These are phyloP conservation scores for Papilio demoleus DNA, from an alignment of 2,888 invertebrate species.

Conservation along the genomic window DNA sequence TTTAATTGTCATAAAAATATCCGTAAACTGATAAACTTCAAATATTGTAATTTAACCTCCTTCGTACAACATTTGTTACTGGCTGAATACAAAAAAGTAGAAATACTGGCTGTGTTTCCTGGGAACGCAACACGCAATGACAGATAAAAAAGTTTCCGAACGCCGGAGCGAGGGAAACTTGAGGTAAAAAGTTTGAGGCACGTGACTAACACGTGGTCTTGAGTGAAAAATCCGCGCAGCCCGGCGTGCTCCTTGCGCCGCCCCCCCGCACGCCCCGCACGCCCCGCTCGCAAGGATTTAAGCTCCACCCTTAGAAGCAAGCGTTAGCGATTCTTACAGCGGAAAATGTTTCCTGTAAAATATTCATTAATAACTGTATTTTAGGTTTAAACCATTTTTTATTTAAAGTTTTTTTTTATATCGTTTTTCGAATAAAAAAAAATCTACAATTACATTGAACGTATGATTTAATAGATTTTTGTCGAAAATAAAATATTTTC, in stretches of 20 bases:
- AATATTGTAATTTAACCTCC: neutral
- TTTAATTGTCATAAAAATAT: slow-evolving; percentile 11
- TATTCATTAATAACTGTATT: neutral
- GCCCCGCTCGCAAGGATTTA: slow-evolving; percentile 40
- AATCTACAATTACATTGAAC: no score
- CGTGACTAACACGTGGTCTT: slow-evolving; percentile 79
- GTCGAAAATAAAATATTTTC: no score
- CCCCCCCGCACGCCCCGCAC: slow-evolving; percentile 44
- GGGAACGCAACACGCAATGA: slow-evolving; percentile 1
- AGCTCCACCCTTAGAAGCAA: slow-evolving; percentile 4
- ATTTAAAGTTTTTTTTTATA: no score
- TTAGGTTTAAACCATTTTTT: no score
- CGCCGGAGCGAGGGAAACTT: slow-evolving; percentile 60
- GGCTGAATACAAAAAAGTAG: neutral
- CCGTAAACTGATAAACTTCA: neutral
- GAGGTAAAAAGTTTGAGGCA: slow-evolving; percentile 70
- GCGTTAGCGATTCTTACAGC: slow-evolving; percentile 32
- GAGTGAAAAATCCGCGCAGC: slow-evolving; percentile 73
- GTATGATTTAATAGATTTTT: no score
- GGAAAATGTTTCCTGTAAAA: neutral
- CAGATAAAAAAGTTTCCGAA: slow-evolving; percentile 17
- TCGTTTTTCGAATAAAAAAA: no score
- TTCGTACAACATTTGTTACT: neutral
- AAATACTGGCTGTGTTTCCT: no score
- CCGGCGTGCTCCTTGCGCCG: slow-evolving; percentile 50